Percentiles rank a stretch among this genome's conserved stretches.
Evolutionary conservation across 1,140 invertebrate species (phyloP).

Genomic region (Orchesella cincta): DNA sequence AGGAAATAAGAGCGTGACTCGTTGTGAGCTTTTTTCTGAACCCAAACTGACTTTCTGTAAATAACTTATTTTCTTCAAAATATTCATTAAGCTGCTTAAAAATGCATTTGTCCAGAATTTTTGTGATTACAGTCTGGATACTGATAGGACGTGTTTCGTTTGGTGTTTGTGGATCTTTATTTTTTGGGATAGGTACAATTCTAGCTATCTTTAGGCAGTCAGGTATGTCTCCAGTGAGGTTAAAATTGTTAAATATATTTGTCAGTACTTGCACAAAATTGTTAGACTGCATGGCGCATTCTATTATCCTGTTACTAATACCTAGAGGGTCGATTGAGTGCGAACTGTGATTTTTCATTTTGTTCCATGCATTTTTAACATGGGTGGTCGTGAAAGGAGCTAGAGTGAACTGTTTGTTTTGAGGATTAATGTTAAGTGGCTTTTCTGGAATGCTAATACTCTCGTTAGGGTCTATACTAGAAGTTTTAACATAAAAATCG

Average conservation of each 20-base stretch:
- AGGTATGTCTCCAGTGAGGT: neutral
- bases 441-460: neutral
- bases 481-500: neutral
- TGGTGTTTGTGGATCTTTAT: neutral
- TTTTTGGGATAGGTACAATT: constrained; percentile 20
- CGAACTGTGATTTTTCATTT: neutral
- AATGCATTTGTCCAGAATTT: constrained; percentile 29
- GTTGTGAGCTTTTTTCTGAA: constrained; percentile 55
- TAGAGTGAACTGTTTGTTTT: no score
- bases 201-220: neutral
- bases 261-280: neutral
- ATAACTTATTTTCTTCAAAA: constrained; percentile 29
- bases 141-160: constrained; percentile 19
- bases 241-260: neutral
- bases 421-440: neutral
- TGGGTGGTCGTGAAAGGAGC: neutral
- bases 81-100: neutral
- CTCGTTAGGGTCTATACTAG: neutral
- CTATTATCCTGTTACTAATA: neutral
- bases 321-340: neutral
- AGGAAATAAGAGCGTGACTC: constrained; percentile 53
- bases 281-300: neutral
- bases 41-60: constrained; percentile 54
- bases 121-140: neutral
- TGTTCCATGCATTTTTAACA: neutral